Evolutionary conservation across 2,797 vertebrate species (phyloP).

Genomic region (Tokudaia tokunoshimensis): DNA sequence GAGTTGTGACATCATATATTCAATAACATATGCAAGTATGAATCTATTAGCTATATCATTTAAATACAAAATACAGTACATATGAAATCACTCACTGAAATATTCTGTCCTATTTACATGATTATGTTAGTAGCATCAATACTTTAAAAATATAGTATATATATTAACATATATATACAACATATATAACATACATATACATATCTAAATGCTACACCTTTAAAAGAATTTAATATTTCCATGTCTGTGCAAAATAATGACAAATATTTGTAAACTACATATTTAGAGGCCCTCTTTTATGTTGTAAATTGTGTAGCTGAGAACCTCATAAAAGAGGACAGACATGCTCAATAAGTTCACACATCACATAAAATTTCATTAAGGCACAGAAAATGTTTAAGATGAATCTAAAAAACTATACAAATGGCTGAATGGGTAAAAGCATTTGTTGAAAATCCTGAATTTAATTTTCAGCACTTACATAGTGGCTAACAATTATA

Average conservation of each 20-base stretch:
- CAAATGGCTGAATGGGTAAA: not conserved
- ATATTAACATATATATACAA: not conserved
- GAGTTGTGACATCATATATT: not conserved
- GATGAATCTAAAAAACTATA: not conserved
- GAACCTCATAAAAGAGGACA: not conserved
- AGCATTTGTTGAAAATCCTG: not conserved
- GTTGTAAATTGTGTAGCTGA: not conserved
- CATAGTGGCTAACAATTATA: too few relatives aligned
- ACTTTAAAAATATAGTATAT: not conserved
- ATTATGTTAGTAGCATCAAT: not conserved
- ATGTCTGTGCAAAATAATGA: not conserved
- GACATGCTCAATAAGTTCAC: not conserved
- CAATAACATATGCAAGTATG: not conserved
- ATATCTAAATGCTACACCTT: too few relatives aligned
- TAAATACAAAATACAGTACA: not conserved
- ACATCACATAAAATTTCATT: not conserved
- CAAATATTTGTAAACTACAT: not conserved
- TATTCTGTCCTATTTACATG: constrained; percentile 1
- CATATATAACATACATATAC: too few relatives aligned
- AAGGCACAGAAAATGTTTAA: not conserved
- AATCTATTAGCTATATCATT: not conserved
- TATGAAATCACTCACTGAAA: not conserved
- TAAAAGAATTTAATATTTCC: not conserved
- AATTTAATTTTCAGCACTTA: not conserved
- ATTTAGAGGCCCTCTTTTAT: not conserved